Evolutionary conservation across 1,140 invertebrate genomes (phyloP), one percentile per base, ranked within the genome.

Genomic region (Chrysomallon squamiferum): DNA sequence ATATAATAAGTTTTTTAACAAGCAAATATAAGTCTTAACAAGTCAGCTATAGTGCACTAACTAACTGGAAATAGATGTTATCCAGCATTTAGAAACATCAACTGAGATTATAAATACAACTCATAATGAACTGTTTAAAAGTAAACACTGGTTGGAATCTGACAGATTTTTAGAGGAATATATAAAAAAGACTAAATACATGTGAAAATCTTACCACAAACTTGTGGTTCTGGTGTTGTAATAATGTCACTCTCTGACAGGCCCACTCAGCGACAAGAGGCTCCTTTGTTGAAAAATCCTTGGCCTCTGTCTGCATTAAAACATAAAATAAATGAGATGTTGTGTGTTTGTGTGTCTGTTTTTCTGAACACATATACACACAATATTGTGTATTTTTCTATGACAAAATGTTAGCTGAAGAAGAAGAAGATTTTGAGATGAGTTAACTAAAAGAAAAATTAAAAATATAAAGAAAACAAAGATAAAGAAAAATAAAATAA

Each of bases 181-280:
- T n/a, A n/a, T n/a, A n/a, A n/a, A n/a, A n/a, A n/a, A n/a, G n/a
- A n/a, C n/a, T n/a, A n/a, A n/a, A n/a, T n/a, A n/a, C n/a, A n/a
- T n/a, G n/a, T 20, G 33, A 29, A 54, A 63, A 30, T 68, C 73
- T 66, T 66, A 80, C 78, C 20, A 71, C 71, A 29, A 80, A 74
- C 47, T 62, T 71, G n/a, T 72, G 45, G 63, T 79, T 81, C 11
- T 61, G 56, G 61, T 79, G 75, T 59, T 71, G 57, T 25, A 79
- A 64, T 20, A 67, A 72, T 18, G 77, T 74, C 18, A 49, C 61
- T 41, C 79, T 71, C 60, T 77, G 75, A 71, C 79, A 80, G 3
- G 75, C 77, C 69, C 69, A 78, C 18, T 71, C 65, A 32, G 72
- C 54, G 50, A 76, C 25, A 29, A 56, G 30, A 11, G 13, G 11